phyloP scores from a whole-genome alignment of 2,113 vertebrate species.

The Rhinolophus sinicus region DNA sequence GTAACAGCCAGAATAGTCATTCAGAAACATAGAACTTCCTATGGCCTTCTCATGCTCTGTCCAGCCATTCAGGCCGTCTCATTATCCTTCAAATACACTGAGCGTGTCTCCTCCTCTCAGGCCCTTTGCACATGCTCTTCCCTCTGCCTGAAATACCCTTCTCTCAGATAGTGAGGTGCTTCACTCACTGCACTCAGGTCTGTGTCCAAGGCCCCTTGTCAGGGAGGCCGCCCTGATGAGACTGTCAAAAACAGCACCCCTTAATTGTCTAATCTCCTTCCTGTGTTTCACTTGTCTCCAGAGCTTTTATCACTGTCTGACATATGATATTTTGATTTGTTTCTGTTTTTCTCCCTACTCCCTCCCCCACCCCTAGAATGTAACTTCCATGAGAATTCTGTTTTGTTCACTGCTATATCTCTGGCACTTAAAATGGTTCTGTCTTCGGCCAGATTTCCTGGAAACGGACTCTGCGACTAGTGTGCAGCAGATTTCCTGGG shows the following conservation, averaged over 20 bases:
- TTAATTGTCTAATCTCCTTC: neutral
- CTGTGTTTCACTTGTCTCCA: neutral
- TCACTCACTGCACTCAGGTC: neutral
- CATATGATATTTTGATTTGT: neutral
- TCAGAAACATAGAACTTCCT: neutral
- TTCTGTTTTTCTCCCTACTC: neutral
- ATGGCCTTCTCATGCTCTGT: neutral
- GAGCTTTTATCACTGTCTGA: neutral
- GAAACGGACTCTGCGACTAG: neutral
- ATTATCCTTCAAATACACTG: neutral
- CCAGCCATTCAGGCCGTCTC: neutral
- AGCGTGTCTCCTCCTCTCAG: neutral
- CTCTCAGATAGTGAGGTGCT: neutral
- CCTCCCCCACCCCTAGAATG: neutral
- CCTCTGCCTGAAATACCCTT: neutral
- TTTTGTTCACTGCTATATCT: neutral
- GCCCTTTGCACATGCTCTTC: neutral
- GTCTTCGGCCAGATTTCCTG: neutral
- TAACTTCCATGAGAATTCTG: neutral
- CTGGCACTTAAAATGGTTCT: neutral
- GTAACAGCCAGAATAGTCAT: neutral
- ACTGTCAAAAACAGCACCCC: neutral
- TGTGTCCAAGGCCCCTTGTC: neutral
- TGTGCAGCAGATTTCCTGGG: neutral
- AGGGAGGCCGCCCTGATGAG: neutral